These are phyloP conservation scores for Ostrea edulis DNA, from an alignment of 1,140 invertebrate species.

Conservation along the genomic window DNA sequence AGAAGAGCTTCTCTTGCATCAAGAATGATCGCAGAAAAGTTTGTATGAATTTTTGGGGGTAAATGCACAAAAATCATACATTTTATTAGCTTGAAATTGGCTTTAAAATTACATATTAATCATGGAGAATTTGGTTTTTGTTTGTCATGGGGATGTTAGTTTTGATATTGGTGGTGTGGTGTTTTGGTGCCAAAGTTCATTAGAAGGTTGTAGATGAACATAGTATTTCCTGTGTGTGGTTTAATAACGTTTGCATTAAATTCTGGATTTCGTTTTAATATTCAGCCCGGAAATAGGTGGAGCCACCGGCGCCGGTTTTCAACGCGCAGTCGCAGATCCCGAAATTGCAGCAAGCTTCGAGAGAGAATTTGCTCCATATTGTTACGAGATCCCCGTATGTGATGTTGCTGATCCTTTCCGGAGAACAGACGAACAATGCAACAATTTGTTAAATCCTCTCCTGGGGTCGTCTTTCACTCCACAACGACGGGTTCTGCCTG, in stretches of 20 bases:
- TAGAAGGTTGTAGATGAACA: no score
- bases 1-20: not conserved
- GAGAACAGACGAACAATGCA: conserved; percentile 30
- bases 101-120: no score
- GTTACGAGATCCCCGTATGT: conserved; percentile 21
- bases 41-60: not conserved
- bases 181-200: no score
- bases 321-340: not conserved
- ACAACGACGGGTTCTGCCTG: not conserved
- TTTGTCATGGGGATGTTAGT: no score
- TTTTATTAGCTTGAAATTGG: no score
- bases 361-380: not conserved
- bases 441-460: conserved; percentile 1
- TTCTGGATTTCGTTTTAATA: not conserved
- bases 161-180: no score
- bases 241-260: no score
- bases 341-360: not conserved
- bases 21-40: not conserved
- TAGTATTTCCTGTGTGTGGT: no score
- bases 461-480: not conserved
- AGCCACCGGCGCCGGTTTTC: not conserved
- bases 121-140: no score
- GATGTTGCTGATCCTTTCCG: conserved; percentile 8
- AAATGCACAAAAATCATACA: no score
- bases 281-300: not conserved